Conservation (phyloP, 2,113 vertebrate genomes). For the Myotis yumanensis region DNA sequence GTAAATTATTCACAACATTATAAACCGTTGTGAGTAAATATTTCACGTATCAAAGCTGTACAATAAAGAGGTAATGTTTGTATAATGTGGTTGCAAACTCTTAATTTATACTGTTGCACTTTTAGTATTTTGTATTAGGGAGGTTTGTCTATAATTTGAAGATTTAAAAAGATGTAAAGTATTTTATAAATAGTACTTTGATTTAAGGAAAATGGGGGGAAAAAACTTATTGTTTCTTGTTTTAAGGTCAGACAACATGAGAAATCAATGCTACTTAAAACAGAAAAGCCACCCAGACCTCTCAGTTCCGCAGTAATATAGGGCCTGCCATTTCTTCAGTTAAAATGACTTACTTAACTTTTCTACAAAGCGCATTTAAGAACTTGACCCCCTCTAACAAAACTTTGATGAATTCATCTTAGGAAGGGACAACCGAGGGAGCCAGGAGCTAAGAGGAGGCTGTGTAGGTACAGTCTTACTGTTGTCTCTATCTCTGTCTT, state of each 20-base stretch:
- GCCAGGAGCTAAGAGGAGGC: slow-evolving; percentile 70
- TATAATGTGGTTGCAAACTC: slow-evolving; percentile 96
- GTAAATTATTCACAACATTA: slow-evolving; percentile 83
- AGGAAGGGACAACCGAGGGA: slow-evolving; percentile 77
- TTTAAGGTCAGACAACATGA: slow-evolving; percentile 76
- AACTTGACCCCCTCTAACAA: slow-evolving; percentile 47
- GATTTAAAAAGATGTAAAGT: slow-evolving; percentile 84
- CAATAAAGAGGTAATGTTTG: slow-evolving; percentile 93
- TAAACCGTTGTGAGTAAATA: slow-evolving; percentile 93
- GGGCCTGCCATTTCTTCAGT: slow-evolving; percentile 76
- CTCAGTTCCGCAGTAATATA: slow-evolving; percentile 70
- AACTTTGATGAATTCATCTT: slow-evolving; percentile 63
- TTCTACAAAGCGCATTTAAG: slow-evolving; percentile 57
- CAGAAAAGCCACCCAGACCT: slow-evolving; percentile 76
- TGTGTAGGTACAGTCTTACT: slow-evolving; percentile 55
- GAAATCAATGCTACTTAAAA: slow-evolving; percentile 66
- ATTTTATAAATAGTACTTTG: slow-evolving; percentile 87
- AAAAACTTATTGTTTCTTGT: slow-evolving; percentile 74
- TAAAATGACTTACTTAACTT: slow-evolving; percentile 76
- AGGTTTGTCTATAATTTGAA: slow-evolving; percentile 96
- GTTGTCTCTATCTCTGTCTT: slow-evolving; percentile 62
- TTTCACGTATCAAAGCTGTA: slow-evolving; percentile 86
- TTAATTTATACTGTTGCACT: slow-evolving; percentile 98
- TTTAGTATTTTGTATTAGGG: slow-evolving; percentile 93
- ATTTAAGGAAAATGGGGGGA: slow-evolving; percentile 74